Evolutionary conservation across 92 coral and sea anemone genomes (phyloP).

Genomic region (Epizoanthus ramosus): DNA sequence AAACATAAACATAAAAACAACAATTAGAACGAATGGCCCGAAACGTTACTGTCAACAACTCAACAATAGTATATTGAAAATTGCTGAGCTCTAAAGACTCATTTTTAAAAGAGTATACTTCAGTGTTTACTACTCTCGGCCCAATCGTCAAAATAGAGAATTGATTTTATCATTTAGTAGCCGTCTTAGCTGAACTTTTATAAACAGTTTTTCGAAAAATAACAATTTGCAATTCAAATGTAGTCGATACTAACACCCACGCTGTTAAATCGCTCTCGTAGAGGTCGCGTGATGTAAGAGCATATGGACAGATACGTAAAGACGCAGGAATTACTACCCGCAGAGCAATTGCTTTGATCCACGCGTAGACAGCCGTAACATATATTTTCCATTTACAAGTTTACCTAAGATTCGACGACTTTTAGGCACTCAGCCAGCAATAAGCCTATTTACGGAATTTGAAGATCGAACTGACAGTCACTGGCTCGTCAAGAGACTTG

Average conservation of each 20-base stretch:
- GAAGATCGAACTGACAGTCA: background rate
- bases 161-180: background rate
- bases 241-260: background rate
- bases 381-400: background rate
- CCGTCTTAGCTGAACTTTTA: background rate
- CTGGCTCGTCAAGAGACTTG: background rate
- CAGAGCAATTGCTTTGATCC: background rate
- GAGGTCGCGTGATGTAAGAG: background rate
- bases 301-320: background rate
- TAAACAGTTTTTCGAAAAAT: background rate
- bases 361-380: background rate
- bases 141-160: background rate
- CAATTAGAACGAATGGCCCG: no score
- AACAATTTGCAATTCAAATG: conserved; percentile 12
- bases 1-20: no score
- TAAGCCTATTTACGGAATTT: background rate
- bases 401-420: background rate
- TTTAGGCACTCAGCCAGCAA: background rate
- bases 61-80: no score
- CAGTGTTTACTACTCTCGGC: no score
- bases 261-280: background rate
- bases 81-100: no score
- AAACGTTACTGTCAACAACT: no score
- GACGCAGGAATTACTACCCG: background rate
- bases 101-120: no score